Base-by-base conservation (phyloP, 1,140 invertebrate species). In the Watersipora subatra region DNA sequence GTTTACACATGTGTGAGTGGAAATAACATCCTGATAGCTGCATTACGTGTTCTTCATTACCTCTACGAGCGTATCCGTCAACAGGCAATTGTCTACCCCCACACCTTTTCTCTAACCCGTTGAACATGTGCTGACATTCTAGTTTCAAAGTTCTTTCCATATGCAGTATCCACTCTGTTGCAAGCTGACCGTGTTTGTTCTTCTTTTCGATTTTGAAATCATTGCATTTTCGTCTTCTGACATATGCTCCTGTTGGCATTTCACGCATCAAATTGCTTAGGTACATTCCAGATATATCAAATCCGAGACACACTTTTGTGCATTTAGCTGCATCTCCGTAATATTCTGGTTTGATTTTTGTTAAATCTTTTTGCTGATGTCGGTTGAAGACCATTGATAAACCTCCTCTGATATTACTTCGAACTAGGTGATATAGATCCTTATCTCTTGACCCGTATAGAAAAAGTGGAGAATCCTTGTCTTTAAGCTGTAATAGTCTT, bases 21-120 rank as follows among this genome's bases (percentile, higher is more conserved):
- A 57, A 69, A 59, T 65, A 68, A 61, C 69, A 70, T 3, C 69
- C 66, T 0, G 67, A 64, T 22, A 70, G 68, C 28, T 63, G 17
- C 29, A 46, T n/a, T 12, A 46, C n/a, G 7, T 46, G 34, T 46
- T 7, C 7, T 7, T n/a, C 34, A n/a, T 46, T 46, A 46, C n/a
- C 34, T 46, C 7, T 24, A 0, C 28, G 27, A 56, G 25, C 29
- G 62, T 28, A 69, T 1, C 68, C 63, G 29, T 69, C 68, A 0
- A 67, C 68, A 1, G 62, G 64, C 2, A 57, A 61, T 3, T 29
- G 55, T 15, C 28, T 61, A 22, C 61, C 25, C 2, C 58, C 46
- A 27, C 22, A 26, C 28, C 19, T 27, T 25, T 25, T 62, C 17
- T 62, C 22, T 7, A 19, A 3, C 2, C 61, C 61, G 28, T 62